A percentile compares a stretch with the other conserved stretches of the same genome.
These are phyloP conservation scores for Lapara coniferarum DNA, from an alignment of 2,888 invertebrate species.

Conservation along the genomic window DNA sequence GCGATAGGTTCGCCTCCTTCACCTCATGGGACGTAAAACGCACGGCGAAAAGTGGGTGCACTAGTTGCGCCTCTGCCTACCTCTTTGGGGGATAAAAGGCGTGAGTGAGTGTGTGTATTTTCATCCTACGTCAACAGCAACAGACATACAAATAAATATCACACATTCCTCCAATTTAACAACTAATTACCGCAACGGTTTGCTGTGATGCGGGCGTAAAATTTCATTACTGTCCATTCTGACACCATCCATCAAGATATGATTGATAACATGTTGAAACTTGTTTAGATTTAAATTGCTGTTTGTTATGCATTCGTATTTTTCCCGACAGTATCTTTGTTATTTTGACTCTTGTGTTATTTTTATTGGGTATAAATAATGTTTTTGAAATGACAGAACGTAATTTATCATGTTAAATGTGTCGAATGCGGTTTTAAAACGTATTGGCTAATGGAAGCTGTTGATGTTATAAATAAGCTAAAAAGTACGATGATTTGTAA, in stretches of 20 bases:
- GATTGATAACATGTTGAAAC: conserved; percentile 68
- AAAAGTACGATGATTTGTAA: background rate
- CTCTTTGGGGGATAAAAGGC: too few relatives aligned
- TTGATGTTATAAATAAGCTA: background rate
- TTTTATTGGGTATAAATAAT: conserved; percentile 5
- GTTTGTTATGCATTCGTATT: conserved; percentile 64
- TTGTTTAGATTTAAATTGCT: conserved; percentile 65
- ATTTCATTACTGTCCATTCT: conserved; percentile 71
- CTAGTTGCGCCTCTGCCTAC: too few relatives aligned
- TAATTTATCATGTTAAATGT: conserved; percentile 5
- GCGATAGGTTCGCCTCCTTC: too few relatives aligned
- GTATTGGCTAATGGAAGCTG: conserved; percentile 2
- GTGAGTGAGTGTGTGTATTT: too few relatives aligned
- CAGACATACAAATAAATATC: background rate
- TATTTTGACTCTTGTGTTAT: conserved; percentile 35
- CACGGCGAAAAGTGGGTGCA: too few relatives aligned
- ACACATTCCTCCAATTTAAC: conserved; percentile 39
- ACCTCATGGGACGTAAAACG: too few relatives aligned
- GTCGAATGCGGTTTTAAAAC: background rate
- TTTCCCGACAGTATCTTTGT: conserved; percentile 45
- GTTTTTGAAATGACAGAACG: background rate
- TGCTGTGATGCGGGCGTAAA: conserved; percentile 69
- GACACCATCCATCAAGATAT: conserved; percentile 64
- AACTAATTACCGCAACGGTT: conserved; percentile 49
- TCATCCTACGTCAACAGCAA: background rate